Percentiles rank a stretch among this genome's conserved stretches.
These are phyloP conservation scores for Caenorhabditis sp. DNA, from an alignment of 2,888 invertebrate genomes.

Conservation along the genomic window DNA sequence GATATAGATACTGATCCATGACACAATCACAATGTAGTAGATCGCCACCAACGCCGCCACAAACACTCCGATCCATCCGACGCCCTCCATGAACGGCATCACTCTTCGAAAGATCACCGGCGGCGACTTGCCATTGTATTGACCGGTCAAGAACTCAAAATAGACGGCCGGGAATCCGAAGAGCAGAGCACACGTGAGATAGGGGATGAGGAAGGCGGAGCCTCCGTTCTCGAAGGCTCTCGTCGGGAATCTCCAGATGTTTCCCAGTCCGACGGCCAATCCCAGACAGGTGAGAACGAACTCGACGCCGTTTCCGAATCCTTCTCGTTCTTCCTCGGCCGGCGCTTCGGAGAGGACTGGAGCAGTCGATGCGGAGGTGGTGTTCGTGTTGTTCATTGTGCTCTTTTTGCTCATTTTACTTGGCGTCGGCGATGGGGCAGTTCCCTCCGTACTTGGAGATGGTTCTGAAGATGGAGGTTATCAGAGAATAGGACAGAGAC, in stretches of 20 bases:
- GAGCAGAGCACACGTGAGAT: slow-evolving; percentile 82
- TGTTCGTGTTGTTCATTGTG: neutral
- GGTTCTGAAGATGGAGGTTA: neutral
- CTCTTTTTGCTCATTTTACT: slow-evolving; percentile 5
- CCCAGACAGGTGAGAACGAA: slow-evolving; percentile 80
- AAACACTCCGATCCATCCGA: slow-evolving; percentile 94
- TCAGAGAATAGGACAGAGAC: no score
- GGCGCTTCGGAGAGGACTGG: neutral
- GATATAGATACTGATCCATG: slow-evolving; percentile 77
- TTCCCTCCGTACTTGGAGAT: neutral
- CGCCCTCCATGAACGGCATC: slow-evolving; percentile 85
- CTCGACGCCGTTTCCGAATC: slow-evolving; percentile 67
- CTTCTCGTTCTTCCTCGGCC: slow-evolving; percentile 43
- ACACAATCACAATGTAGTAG: slow-evolving; percentile 80
- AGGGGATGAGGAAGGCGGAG: slow-evolving; percentile 83
- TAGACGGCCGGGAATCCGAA: slow-evolving; percentile 83
- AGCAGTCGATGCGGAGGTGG: neutral
- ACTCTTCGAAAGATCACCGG: slow-evolving; percentile 52
- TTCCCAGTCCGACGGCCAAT: slow-evolving; percentile 80
- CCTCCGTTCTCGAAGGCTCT: slow-evolving; percentile 76
- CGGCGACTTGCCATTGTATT: slow-evolving; percentile 68
- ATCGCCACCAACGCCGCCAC: slow-evolving; percentile 89
- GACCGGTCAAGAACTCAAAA: slow-evolving; percentile 83
- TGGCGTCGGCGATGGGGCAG: neutral
- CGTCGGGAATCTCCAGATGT: slow-evolving; percentile 75